A percentile compares a stretch with the other conserved stretches of the same genome.
phyloP scores from a whole-genome alignment of 37 sponge, comb jelly and placozoan species.

The Petrosia ficiformis region DNA sequence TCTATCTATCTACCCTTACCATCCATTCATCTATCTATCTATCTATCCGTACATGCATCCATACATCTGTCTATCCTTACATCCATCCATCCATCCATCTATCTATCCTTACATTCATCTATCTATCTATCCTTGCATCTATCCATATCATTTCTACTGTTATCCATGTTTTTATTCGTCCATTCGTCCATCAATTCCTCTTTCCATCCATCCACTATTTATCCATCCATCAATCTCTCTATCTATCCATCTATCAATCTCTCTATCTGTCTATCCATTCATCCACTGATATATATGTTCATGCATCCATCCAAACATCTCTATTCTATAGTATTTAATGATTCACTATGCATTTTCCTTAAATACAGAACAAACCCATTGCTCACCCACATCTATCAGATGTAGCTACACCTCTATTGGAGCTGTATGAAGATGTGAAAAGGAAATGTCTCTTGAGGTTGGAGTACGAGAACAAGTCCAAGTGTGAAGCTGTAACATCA shows the following conservation, averaged over 20 bases:
- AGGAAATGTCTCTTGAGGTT: constrained; percentile 87
- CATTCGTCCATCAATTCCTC: no score
- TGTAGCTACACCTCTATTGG: constrained; percentile 65
- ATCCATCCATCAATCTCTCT: neutral
- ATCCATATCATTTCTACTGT: no score
- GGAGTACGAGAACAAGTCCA: constrained; percentile 90
- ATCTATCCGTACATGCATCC: no score
- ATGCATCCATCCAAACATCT: neutral
- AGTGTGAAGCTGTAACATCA: constrained; percentile 82
- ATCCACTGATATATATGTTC: neutral
- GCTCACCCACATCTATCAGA: constrained; percentile 69
- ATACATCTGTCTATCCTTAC: no score
- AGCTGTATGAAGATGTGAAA: constrained; percentile 84
- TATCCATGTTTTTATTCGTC: no score
- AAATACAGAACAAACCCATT: constrained; percentile 67
- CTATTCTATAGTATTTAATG: no score
- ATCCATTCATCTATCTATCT: no score
- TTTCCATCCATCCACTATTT: neutral
- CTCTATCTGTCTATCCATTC: neutral
- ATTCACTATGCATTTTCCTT: neutral
- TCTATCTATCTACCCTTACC: no score
- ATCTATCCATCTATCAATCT: neutral
- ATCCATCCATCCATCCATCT: no score
- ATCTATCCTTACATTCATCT: no score
- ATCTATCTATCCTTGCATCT: no score